Base-by-base conservation (phyloP, 2,797 vertebrate species). In the Sebastes hopkinsi region DNA sequence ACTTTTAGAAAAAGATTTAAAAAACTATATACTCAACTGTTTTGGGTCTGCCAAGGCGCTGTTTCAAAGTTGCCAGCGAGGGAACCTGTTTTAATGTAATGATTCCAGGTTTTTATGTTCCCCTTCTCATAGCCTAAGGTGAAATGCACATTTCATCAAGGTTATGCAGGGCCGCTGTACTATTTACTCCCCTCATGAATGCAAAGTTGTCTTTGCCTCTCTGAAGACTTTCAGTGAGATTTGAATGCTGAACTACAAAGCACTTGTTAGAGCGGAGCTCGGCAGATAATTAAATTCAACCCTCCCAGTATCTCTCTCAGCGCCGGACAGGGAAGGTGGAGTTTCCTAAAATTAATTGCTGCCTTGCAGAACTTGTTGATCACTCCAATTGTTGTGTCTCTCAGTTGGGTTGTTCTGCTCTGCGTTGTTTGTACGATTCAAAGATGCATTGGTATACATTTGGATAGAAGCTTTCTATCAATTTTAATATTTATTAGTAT, bases 141-240 rank as follows among this genome's bases (percentile, higher is more conserved):
- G 89, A 93, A 95, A 95, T 95, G 86, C 92, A 95, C 93, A 94
- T 95, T 95, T 96, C 92, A 95, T 95, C 94, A 95, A 95, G 95
- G 94, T 95, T 94, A 94, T 76, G 72, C 80, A 82, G 86, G 86
- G 87, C 88, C 87, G 88, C 90, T 91, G 90, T 91, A 88, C 87
- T 89, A 82, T 91, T 92, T 87, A 82, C 89, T 85, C 87, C 85
- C 72, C 90, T 92, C 90, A 93, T 95, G 93, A 93, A 95, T 94
- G 90, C 89, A 95, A 94, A 95, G 93, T 94, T 93, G 82, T 75
- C 85, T 84, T 82, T 80, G 75, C 77, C 86, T 92, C 92, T 95
- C 93, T 92, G 92, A 95, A 95, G 94, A 92, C 89, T 88, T 85
- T 87, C 92, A 84, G 83, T 72, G 93, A 93, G 88, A 94, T 92